These are phyloP conservation scores for Dicrostonyx torquatus DNA, from an alignment of 2,797 vertebrate genomes.

Conservation along the genomic window DNA sequence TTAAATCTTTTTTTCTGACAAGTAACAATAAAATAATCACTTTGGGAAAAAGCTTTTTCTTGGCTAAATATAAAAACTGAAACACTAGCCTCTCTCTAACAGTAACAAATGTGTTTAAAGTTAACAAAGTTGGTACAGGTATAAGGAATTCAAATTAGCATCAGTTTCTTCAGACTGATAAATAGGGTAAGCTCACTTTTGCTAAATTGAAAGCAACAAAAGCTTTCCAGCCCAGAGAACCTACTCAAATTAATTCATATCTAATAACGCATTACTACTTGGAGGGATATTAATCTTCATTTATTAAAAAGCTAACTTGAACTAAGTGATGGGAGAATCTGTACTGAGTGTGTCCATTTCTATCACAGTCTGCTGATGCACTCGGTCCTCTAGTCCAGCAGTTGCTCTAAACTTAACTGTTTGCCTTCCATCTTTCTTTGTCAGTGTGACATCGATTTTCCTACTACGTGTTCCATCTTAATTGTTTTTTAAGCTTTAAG, in stretches of 20 bases:
- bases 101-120: conserved; percentile 23
- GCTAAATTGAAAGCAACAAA: conserved; percentile 14
- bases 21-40: conserved; percentile 47
- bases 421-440: conserved; percentile 26
- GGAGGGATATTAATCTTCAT: not conserved
- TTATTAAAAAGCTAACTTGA: conserved; percentile 22
- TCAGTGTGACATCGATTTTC: not conserved
- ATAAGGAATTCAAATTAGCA: conserved; percentile 3
- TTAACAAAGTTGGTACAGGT: conserved; percentile 35
- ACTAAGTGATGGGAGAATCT: not conserved
- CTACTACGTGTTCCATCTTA: not conserved
- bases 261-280: conserved; percentile 2
- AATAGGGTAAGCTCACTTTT: conserved; percentile 29
- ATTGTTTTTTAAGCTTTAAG: conserved; percentile 35
- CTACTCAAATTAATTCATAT: conserved; percentile 13
- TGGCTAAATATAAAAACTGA: conserved; percentile 57
- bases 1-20: conserved; percentile 50
- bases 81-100: not conserved
- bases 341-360: not conserved
- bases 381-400: not conserved
- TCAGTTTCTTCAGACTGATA: not conserved
- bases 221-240: not conserved
- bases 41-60: not conserved
- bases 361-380: not conserved
- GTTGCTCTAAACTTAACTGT: not conserved